Evolutionary conservation across 2,113 vertebrate genomes (phyloP).

Genomic region (Dendropsophus ebraccatus): DNA sequence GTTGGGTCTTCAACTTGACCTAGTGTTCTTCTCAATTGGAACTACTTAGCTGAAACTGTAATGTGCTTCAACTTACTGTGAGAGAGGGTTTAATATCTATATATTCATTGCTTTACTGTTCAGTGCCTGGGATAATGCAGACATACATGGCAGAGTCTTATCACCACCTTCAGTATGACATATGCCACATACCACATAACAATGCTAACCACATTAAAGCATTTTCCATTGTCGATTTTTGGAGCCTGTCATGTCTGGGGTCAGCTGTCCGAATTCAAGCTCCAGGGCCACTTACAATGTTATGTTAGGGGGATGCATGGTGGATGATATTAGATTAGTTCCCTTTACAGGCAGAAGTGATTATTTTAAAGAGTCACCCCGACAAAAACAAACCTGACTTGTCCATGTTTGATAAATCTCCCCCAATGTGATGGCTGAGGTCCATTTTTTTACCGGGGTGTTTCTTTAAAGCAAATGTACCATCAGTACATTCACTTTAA

Average conservation of each 20-base stretch:
- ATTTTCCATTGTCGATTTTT: not conserved
- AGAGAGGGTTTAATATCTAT: constrained; percentile 18
- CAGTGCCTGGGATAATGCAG: constrained; percentile 2
- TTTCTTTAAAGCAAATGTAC: too few species aligned
- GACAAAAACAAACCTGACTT: too few species aligned
- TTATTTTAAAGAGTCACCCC: too few species aligned
- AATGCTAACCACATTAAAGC: not conserved
- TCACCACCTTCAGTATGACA: not conserved
- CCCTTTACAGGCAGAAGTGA: not conserved
- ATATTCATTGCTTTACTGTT: constrained; percentile 10
- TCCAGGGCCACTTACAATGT: not conserved
- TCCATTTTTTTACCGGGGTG: too few species aligned
- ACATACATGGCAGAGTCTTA: not conserved
- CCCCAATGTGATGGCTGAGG: too few species aligned
- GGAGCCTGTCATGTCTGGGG: not conserved
- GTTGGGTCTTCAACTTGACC: not conserved
- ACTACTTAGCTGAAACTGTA: not conserved
- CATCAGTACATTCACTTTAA: too few species aligned
- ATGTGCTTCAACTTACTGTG: constrained; percentile 7
- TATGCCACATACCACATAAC: not conserved
- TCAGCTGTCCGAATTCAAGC: not conserved
- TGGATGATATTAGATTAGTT: not conserved
- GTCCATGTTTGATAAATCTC: too few species aligned
- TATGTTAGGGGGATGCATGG: not conserved
- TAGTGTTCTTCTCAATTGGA: not conserved